phyloP scores from a whole-genome alignment of 2,888 invertebrate genomes.

The Cosmia trapezina region DNA sequence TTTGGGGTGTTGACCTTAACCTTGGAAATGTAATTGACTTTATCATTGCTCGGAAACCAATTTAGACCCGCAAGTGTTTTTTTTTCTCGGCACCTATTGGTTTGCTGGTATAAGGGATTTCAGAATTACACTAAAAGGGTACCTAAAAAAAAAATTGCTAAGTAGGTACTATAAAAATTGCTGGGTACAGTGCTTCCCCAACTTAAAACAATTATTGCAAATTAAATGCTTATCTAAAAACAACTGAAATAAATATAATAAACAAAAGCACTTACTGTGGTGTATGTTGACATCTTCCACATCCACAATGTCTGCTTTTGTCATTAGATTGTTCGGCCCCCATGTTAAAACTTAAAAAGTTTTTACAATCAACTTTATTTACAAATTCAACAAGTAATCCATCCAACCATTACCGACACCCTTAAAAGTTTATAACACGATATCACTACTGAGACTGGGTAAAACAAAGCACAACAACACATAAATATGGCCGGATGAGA shows the following conservation, averaged over 20 bases:
- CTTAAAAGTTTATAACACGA: background rate
- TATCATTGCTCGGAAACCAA: too few species aligned
- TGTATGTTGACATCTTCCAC: too few species aligned
- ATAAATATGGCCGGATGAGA: background rate
- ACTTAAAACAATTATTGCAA: too few species aligned
- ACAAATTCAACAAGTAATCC: background rate
- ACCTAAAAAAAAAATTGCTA: too few species aligned
- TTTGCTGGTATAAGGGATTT: too few species aligned
- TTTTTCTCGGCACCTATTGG: too few species aligned
- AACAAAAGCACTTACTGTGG: slow-evolving; percentile 16
- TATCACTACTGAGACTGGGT: background rate
- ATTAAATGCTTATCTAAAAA: background rate
- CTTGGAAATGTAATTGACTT: too few species aligned
- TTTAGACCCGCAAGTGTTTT: too few species aligned
- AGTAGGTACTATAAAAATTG: too few species aligned
- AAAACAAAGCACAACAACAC: slow-evolving; percentile 2
- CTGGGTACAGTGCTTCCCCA: too few species aligned
- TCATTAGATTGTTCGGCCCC: slow-evolving; percentile 36
- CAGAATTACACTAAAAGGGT: too few species aligned
- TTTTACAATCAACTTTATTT: background rate
- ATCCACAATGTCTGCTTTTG: background rate
- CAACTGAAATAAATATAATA: background rate
- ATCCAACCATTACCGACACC: background rate
- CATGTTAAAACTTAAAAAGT: slow-evolving; percentile 2
- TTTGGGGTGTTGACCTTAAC: too few species aligned